Evolutionary conservation across 2,888 invertebrate species (phyloP).

Genomic region (Meteorus colon): DNA sequence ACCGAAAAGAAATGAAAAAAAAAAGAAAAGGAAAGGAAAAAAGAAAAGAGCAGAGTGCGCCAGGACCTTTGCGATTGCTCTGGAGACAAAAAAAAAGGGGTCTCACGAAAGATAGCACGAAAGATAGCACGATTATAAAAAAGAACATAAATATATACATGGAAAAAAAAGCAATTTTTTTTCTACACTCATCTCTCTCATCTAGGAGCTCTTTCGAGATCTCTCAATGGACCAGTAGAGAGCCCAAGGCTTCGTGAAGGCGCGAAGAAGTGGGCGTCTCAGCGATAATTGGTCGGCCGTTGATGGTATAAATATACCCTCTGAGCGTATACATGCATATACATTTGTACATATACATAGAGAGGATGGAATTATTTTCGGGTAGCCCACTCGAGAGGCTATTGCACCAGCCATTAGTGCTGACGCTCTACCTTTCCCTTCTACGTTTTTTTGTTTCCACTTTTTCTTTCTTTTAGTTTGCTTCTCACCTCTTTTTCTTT

Average conservation of each 20-base stretch:
- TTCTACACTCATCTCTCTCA: slow-evolving; percentile 10
- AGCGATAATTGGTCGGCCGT: slow-evolving; percentile 63
- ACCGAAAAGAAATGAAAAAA: slow-evolving; percentile 9
- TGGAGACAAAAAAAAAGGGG: slow-evolving; percentile 17
- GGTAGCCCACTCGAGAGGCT: slow-evolving; percentile 62
- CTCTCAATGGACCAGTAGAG: slow-evolving; percentile 31
- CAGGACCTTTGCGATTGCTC: slow-evolving; percentile 15
- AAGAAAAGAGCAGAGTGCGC: slow-evolving; percentile 12
- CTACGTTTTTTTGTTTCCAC: slow-evolving; percentile 42
- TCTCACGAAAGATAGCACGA: background rate
- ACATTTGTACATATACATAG: background rate
- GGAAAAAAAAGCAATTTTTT: slow-evolving; percentile 26
- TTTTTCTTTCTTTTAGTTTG: slow-evolving; percentile 12
- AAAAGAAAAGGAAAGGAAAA: slow-evolving; percentile 1
- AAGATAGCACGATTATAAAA: slow-evolving; percentile 14
- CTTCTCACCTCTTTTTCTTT: slow-evolving; percentile 58
- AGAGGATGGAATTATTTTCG: slow-evolving; percentile 65
- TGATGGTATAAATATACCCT: slow-evolving; percentile 50
- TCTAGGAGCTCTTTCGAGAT: slow-evolving; percentile 24
- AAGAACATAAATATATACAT: slow-evolving; percentile 14
- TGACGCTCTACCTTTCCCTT: slow-evolving; percentile 50
- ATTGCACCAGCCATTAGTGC: slow-evolving; percentile 69
- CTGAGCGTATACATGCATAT: background rate
- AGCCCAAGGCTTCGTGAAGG: slow-evolving; percentile 43
- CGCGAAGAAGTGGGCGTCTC: slow-evolving; percentile 63